These are phyloP conservation scores for Aphaenogaster ashmeadi DNA, from an alignment of 1,140 invertebrate genomes.

Conservation along the genomic window DNA sequence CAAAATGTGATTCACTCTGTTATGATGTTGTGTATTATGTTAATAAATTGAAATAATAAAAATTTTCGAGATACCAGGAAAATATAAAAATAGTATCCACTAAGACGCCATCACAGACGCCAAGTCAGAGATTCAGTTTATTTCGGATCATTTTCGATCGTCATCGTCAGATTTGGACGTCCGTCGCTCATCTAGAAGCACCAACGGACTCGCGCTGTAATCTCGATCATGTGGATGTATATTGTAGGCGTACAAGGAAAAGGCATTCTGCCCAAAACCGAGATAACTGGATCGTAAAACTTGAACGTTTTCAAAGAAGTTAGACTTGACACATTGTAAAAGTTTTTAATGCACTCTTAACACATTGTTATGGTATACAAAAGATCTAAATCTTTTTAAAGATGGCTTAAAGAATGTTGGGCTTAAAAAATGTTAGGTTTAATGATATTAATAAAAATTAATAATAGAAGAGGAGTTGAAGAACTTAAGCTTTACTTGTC, in stretches of 20 bases:
- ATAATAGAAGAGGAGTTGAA: neutral
- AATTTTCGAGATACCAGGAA: constrained; percentile 22
- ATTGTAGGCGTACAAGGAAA: constrained; percentile 35
- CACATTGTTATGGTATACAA: neutral
- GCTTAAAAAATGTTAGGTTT: neutral
- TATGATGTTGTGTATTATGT: neutral
- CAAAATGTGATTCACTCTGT: neutral
- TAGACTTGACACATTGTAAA: neutral
- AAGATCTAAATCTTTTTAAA: neutral
- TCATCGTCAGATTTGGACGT: constrained; percentile 52
- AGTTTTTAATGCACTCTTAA: neutral
- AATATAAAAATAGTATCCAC: constrained; percentile 27
- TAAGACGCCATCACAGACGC: constrained; percentile 1
- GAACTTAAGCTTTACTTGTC: neutral
- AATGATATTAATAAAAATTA: neutral
- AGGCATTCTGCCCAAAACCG: neutral
- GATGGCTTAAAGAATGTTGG: neutral
- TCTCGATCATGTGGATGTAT: constrained; percentile 3
- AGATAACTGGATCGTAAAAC: constrained; percentile 20
- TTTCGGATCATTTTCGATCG: constrained; percentile 56
- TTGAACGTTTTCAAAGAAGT: neutral
- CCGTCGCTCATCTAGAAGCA: constrained; percentile 29
- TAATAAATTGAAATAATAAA: constrained; percentile 2
- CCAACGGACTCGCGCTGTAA: constrained; percentile 13
- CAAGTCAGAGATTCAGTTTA: constrained; percentile 36